A percentile compares a stretch with the other conserved stretches of the same genome.
These are phyloP conservation scores for Rynchops niger DNA, from an alignment of 2,113 vertebrate genomes.

Conservation along the genomic window DNA sequence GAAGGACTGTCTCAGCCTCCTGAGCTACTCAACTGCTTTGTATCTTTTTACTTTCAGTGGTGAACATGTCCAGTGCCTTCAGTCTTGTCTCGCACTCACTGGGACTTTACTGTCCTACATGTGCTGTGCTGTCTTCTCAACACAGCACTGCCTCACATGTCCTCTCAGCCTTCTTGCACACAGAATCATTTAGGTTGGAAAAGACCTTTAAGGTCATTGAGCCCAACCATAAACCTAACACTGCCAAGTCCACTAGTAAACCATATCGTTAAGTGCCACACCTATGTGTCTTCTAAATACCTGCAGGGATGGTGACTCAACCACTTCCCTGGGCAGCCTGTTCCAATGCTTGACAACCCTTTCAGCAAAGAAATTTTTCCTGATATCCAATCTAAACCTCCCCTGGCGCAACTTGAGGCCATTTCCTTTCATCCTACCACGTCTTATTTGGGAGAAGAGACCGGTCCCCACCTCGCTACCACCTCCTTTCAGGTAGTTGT, in stretches of 20 bases:
- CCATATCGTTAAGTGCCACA: neutral
- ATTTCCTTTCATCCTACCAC: neutral
- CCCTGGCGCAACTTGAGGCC: neutral
- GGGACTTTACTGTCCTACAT: accelerated
- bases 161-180: neutral
- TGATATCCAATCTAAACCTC: neutral
- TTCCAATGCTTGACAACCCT: neutral
- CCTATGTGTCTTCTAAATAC: neutral
- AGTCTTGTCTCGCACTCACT: neutral
- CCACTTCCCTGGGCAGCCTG: neutral
- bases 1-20: neutral
- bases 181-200: neutral
- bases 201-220: neutral
- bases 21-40: neutral
- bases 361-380: neutral
- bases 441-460: neutral
- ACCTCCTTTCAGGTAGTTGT: neutral
- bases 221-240: neutral
- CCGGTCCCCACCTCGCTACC: accelerated
- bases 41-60: neutral
- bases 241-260: neutral
- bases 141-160: neutral
- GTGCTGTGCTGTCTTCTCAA: neutral
- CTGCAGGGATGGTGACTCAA: neutral
- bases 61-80: neutral